phyloP scores from a whole-genome alignment of 1,140 invertebrate species.

The Trachymyrmex cornetzi region DNA sequence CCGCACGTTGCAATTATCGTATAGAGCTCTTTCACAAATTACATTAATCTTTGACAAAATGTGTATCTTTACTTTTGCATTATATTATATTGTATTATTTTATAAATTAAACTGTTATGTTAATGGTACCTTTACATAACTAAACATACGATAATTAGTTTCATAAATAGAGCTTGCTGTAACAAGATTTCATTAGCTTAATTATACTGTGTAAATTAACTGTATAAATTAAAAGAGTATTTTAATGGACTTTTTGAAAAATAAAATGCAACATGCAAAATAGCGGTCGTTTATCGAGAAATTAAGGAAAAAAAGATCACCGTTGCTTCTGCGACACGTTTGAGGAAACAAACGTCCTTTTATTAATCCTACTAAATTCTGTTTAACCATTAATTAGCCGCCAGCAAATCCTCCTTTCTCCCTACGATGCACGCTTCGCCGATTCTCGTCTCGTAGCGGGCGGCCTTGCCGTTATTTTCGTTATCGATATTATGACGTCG shows the following conservation, averaged over 20 bases:
- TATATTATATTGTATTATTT: background rate
- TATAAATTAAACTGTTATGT: background rate
- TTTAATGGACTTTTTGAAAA: background rate
- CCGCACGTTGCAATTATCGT: background rate
- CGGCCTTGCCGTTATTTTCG: slow-evolving; percentile 60
- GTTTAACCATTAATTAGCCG: slow-evolving; percentile 35
- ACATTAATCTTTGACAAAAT: background rate
- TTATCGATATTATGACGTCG: slow-evolving; percentile 60
- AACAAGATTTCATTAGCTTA: slow-evolving; percentile 24
- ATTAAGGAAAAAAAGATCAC: background rate
- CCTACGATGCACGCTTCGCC: background rate
- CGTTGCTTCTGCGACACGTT: background rate
- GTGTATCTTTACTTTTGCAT: background rate
- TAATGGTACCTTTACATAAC: background rate
- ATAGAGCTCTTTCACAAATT: background rate
- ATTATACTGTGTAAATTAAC: slow-evolving; percentile 6
- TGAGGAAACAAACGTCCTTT: background rate
- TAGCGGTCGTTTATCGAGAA: background rate
- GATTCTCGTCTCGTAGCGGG: slow-evolving; percentile 28
- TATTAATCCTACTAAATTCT: slow-evolving; percentile 20
- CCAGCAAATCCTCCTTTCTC: background rate
- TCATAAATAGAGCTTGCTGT: slow-evolving; percentile 5
- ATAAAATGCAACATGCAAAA: background rate
- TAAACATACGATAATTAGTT: slow-evolving; percentile 9
- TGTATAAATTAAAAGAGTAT: background rate